Evolutionary conservation across 2,113 vertebrate genomes (phyloP).

Genomic region (Alectura lathami): DNA sequence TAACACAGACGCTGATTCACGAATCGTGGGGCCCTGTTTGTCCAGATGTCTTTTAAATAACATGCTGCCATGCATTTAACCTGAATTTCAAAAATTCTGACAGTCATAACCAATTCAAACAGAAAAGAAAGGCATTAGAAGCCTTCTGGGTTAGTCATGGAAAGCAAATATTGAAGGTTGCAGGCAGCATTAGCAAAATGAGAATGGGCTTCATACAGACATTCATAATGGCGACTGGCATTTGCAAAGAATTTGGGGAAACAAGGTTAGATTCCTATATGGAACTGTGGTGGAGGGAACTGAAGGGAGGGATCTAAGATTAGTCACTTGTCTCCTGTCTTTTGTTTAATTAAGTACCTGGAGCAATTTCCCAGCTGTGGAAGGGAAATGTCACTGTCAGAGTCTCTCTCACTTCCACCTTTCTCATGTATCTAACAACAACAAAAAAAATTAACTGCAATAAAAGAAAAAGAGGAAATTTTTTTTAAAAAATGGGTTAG

Average conservation of each 20-base stretch:
- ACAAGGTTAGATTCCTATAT: neutral
- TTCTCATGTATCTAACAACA: neutral
- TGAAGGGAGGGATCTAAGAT: slow-evolving; percentile 25
- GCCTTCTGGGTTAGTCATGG: neutral
- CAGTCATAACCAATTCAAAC: neutral
- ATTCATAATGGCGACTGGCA: neutral
- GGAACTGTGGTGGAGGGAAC: neutral
- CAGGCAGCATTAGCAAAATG: slow-evolving; percentile 8
- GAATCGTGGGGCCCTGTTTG: neutral
- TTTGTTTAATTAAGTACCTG: slow-evolving; percentile 37
- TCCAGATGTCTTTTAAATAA: slow-evolving; percentile 15
- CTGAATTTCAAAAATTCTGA: slow-evolving; percentile 1
- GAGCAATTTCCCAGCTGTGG: neutral
- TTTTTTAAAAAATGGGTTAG: too few species aligned
- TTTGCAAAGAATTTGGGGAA: slow-evolving; percentile 47
- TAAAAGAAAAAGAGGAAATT: neutral
- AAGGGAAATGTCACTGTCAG: neutral
- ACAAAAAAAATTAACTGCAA: neutral
- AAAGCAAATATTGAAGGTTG: slow-evolving; percentile 41
- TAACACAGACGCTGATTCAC: neutral
- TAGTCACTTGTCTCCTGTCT: neutral
- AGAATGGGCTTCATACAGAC: neutral
- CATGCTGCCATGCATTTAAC: neutral
- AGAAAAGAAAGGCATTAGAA: slow-evolving; percentile 7
- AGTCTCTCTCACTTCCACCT: neutral